phyloP scores from a whole-genome alignment of 2,888 invertebrate species.

The Sesia bembeciformis region DNA sequence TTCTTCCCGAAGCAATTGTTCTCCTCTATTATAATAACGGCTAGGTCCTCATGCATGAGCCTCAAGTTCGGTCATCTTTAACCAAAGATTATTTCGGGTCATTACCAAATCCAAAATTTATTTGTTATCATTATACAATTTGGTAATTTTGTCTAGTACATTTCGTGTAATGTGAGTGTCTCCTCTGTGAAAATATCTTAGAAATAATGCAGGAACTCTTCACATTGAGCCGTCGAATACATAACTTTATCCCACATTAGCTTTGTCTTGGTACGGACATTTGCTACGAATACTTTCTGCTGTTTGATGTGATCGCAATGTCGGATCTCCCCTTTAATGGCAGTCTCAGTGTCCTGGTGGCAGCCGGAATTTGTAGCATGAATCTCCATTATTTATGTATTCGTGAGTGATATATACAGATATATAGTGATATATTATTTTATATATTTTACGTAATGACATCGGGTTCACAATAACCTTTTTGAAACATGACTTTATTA shows the following conservation, averaged over 20 bases:
- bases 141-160: slow-evolving; percentile 81
- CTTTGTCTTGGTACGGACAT: slow-evolving; percentile 80
- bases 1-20: slow-evolving; percentile 88
- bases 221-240: slow-evolving; percentile 76
- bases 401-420: too few species aligned
- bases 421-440: too few species aligned
- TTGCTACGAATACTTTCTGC: slow-evolving; percentile 80
- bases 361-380: slow-evolving; percentile 72
- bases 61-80: slow-evolving; percentile 84
- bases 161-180: slow-evolving; percentile 84
- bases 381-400: too few species aligned
- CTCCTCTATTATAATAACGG: slow-evolving; percentile 90
- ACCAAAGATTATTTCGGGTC: slow-evolving; percentile 81
- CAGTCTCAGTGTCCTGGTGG: slow-evolving; percentile 68
- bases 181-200: slow-evolving; percentile 86
- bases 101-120: slow-evolving; percentile 78
- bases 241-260: slow-evolving; percentile 86
- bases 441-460: too few species aligned
- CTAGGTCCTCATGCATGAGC: slow-evolving; percentile 84
- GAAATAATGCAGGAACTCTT: slow-evolving; percentile 77
- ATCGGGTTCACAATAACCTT: too few species aligned
- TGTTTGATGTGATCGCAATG: slow-evolving; percentile 83
- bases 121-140: slow-evolving; percentile 75
- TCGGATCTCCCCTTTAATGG: slow-evolving; percentile 80
- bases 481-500: too few species aligned